Evolutionary conservation across 2,113 vertebrate genomes (phyloP).

Genomic region (Tupaia chinensis): DNA sequence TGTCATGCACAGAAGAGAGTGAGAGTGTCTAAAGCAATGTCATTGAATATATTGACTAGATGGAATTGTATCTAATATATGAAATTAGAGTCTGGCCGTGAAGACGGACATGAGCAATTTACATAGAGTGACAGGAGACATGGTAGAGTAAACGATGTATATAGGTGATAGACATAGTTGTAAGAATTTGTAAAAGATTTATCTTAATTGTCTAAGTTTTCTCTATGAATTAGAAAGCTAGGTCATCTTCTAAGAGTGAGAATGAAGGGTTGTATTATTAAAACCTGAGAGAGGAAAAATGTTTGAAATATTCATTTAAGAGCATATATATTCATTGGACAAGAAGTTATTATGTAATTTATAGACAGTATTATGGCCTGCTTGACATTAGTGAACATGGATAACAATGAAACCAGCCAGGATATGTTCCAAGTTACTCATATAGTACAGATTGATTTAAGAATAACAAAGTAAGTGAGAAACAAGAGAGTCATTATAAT

Average conservation of each 20-base stretch:
- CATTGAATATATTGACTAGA: background rate
- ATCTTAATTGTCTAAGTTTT: background rate
- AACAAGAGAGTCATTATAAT: background rate
- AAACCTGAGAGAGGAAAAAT: background rate
- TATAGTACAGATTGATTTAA: background rate
- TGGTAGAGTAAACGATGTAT: background rate
- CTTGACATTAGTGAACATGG: background rate
- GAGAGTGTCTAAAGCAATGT: background rate
- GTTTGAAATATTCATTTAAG: background rate
- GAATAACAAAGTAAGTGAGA: background rate
- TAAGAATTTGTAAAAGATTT: background rate
- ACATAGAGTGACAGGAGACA: background rate
- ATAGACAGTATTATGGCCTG: background rate
- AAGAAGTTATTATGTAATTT: background rate
- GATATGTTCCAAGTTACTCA: background rate
- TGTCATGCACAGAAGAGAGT: background rate
- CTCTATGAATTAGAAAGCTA: background rate
- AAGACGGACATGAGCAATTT: background rate
- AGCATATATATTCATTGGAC: background rate
- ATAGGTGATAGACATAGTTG: background rate
- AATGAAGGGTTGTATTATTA: background rate
- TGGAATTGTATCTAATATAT: background rate
- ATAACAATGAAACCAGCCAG: background rate
- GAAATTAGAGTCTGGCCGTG: background rate
- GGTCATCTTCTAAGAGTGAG: background rate